These are phyloP conservation scores for Drepana falcataria DNA, from an alignment of 2,888 invertebrate species.

Conservation along the genomic window DNA sequence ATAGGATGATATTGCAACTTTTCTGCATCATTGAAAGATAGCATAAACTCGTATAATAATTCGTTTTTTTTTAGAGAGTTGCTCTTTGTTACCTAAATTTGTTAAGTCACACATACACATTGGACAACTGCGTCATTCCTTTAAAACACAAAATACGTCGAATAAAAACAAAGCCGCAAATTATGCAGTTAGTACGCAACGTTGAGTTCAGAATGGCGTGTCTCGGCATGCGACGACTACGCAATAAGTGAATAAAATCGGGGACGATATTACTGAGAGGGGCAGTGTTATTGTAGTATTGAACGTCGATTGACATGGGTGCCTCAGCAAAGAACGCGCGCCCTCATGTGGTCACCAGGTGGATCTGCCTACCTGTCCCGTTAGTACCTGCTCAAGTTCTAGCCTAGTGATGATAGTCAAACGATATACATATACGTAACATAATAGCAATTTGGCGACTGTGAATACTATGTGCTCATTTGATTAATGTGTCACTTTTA, in stretches of 20 bases:
- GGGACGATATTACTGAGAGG: slow-evolving; percentile 47
- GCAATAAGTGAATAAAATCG: slow-evolving; percentile 70
- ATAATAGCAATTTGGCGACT: not conserved
- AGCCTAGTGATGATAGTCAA: not conserved
- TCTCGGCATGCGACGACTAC: slow-evolving; percentile 51
- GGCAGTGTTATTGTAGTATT: slow-evolving; percentile 50
- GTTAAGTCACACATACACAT: slow-evolving; percentile 15
- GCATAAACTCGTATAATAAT: not conserved
- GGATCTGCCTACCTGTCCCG: slow-evolving; percentile 70
- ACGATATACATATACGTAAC: not conserved
- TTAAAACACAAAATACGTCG: slow-evolving; percentile 37
- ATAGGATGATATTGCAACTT: too few species aligned
- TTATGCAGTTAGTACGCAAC: slow-evolving; percentile 55
- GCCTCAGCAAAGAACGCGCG: slow-evolving; percentile 70
- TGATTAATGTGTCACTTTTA: not conserved
- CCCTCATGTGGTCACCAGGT: slow-evolving; percentile 71
- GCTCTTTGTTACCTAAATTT: slow-evolving; percentile 22
- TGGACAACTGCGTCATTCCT: slow-evolving; percentile 29
- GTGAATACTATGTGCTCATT: not conserved
- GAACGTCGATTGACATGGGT: slow-evolving; percentile 68
- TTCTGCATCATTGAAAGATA: too few species aligned
- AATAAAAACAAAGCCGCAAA: slow-evolving; percentile 43
- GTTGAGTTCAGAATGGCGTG: slow-evolving; percentile 59
- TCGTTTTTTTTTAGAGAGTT: not conserved
- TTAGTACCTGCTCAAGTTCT: slow-evolving; percentile 40